Conservation (phyloP, 2,797 vertebrate genomes). For the Macropus fuliginosus region DNA sequence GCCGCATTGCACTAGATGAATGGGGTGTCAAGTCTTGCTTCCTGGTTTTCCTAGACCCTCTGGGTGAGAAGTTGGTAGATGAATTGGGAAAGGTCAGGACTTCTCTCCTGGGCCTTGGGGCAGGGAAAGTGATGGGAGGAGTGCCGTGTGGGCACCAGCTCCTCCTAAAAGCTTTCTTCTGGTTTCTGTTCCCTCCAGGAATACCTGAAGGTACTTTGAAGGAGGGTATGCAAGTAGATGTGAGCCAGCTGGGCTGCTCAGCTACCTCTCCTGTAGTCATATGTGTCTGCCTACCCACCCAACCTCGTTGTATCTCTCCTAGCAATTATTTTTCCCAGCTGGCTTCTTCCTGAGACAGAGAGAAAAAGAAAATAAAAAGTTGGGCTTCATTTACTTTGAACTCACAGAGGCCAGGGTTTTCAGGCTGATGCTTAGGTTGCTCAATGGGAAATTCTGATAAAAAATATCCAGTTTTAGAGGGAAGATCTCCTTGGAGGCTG, state of each 20-base stretch:
- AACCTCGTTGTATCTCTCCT: neutral
- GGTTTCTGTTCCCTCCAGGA: neutral
- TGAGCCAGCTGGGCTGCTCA: neutral
- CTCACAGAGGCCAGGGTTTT: neutral
- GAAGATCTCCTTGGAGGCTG: neutral
- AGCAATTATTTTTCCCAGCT: neutral
- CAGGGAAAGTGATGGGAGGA: neutral
- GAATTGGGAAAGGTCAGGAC: neutral
- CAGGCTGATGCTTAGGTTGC: neutral
- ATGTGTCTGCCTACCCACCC: neutral
- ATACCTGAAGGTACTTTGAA: neutral
- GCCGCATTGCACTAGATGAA: neutral
- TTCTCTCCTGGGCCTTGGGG: neutral
- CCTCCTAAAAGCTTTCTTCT: neutral
- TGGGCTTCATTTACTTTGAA: neutral
- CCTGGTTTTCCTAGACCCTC: conserved; percentile 74
- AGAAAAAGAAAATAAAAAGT: neutral
- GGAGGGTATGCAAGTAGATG: neutral
- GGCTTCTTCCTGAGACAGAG: neutral
- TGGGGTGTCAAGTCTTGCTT: conserved; percentile 13
- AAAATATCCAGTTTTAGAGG: neutral
- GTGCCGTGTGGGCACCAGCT: neutral
- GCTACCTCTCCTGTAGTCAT: neutral
- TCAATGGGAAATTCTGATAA: neutral
- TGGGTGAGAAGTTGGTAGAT: conserved; percentile 63